These are phyloP conservation scores for Chloroclysta siterata DNA, from an alignment of 2,888 invertebrate genomes.

Conservation along the genomic window DNA sequence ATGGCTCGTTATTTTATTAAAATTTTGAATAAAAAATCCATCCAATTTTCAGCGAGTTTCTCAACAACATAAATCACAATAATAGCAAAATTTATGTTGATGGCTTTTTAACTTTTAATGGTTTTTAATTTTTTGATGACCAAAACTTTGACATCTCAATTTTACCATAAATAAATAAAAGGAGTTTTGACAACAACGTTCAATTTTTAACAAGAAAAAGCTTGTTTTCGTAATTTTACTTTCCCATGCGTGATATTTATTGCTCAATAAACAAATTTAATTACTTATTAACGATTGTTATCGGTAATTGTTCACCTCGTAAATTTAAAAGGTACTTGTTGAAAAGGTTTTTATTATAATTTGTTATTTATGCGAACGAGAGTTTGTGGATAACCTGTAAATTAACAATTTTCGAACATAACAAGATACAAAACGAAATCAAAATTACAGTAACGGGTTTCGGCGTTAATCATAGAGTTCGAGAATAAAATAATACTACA, in stretches of 20 bases:
- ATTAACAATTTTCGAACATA: background rate
- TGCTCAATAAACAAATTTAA: conserved; percentile 52
- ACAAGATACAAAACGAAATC: background rate
- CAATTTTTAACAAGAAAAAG: conserved; percentile 31
- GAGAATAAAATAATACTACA: conserved; percentile 11
- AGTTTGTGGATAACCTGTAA: background rate
- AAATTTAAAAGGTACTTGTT: conserved; percentile 27
- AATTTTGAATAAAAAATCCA: conserved; percentile 12
- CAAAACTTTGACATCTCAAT: conserved; percentile 41
- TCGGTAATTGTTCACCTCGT: conserved; percentile 63
- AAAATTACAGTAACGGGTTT: background rate
- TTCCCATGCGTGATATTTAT: conserved; percentile 37
- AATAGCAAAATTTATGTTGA: conserved; percentile 41
- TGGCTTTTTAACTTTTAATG: conserved; percentile 28
- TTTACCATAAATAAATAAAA: conserved; percentile 36
- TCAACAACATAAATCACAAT: conserved; percentile 37
- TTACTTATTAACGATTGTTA: conserved; percentile 68
- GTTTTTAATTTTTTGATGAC: conserved; percentile 36
- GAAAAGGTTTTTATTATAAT: conserved; percentile 25
- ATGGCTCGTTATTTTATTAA: conserved; percentile 1
- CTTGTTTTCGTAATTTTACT: conserved; percentile 24
- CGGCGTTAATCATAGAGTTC: conserved; percentile 6
- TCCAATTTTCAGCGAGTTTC: conserved; percentile 28
- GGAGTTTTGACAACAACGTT: conserved; percentile 25
- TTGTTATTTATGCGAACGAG: conserved; percentile 26